Base-by-base conservation (phyloP, 2,888 invertebrate species). In the Idaea biselata region DNA sequence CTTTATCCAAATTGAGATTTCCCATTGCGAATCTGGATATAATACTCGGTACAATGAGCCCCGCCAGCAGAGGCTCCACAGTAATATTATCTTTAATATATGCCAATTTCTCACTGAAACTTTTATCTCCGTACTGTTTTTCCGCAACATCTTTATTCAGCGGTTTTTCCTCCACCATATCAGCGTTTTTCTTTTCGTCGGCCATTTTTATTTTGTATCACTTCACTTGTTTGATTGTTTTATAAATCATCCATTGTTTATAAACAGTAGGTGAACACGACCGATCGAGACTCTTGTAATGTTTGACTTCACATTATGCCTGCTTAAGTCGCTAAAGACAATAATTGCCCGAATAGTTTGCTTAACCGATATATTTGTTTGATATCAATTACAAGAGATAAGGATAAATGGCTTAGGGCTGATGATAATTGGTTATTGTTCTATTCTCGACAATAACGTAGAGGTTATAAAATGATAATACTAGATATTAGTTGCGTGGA, bases 61-160 rank as follows among this genome's bases (percentile, higher is more conserved):
- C 95, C 0, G 95, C 95, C 31, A 96, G 81, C 88, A 96, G 92
- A 0, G 96, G 96, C 79, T 96, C 96, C 1, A 96, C 95, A 0
- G 96, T 96, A 65, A 96, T 95, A 77, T 95, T 95, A 2, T 84
- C 81, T 72, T 70, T 85, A 16, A 91, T 80, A 59, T 86, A 78
- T 16, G 66, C 69, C 61, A 89, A 66, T 68, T 88, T 91, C 60
- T 89, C 87, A 11, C 68, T 65, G 59, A 88, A 84, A n/a, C 74
- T 83, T 72, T 82, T 87, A 25, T 84, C 85, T 65, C 85, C 84
- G 62, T 81, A 82, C 55, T 77, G 65, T 33, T 75, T 76, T 54
- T 77, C 70, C n/a, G 62, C 68, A 6, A 68, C 75, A 66, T 81
- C 78, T 66, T 80, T 80, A 60, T 87, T 88, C 1, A 90, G 69